A percentile compares a stretch with the other conserved stretches of the same genome.
phyloP scores from a whole-genome alignment of 1,140 invertebrate genomes.

The Dufourea novaeangliae region DNA sequence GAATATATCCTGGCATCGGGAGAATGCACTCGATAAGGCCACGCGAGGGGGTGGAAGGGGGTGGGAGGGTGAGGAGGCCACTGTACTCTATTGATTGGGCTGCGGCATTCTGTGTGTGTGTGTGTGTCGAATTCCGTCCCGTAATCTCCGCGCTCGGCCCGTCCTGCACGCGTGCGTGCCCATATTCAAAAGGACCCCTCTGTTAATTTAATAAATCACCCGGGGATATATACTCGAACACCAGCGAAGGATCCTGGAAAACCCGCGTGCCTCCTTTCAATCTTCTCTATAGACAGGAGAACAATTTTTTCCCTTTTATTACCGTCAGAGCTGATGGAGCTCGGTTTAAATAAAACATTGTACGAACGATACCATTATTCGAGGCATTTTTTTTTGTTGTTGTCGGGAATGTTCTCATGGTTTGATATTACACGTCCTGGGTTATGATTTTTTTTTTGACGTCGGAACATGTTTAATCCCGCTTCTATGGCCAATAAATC shows the following conservation, averaged over 20 bases:
- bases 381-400: neutral
- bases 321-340: neutral
- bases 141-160: conserved; percentile 63
- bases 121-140: conserved; percentile 67
- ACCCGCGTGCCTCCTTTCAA: neutral
- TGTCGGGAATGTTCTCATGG: neutral
- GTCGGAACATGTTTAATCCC: conserved; percentile 28
- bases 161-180: conserved; percentile 4
- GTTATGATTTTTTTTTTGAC: conserved; percentile 15
- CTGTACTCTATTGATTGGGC: conserved; percentile 72
- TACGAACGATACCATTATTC: neutral
- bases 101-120: conserved; percentile 70
- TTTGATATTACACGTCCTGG: neutral
- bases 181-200: conserved; percentile 3
- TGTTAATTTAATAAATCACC: conserved; percentile 32
- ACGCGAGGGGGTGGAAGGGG: too few species aligned
- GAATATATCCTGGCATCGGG: conserved; percentile 65
- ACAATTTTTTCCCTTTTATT: neutral
- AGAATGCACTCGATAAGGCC: conserved; percentile 72
- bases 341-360: neutral
- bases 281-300: neutral
- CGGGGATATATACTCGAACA: too few species aligned
- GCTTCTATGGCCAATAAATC: neutral
- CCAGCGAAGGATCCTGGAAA: neutral
- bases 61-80: conserved; percentile 47